phyloP scores from a whole-genome alignment of 2,113 vertebrate species.

The Crypturellus undulatus region DNA sequence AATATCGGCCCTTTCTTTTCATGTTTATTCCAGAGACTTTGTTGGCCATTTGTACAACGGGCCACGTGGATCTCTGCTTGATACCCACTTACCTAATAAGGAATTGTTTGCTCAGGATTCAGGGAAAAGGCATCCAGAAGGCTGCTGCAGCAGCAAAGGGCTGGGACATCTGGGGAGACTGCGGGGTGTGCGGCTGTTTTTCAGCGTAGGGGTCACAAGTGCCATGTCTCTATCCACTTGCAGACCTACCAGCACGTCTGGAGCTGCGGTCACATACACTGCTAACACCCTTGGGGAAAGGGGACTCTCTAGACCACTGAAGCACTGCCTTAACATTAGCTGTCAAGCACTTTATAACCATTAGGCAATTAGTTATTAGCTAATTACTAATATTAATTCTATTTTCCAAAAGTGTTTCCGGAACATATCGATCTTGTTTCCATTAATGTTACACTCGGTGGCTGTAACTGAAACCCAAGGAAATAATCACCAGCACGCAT shows the following conservation, averaged over 20 bases:
- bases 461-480: background rate
- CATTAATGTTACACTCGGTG: background rate
- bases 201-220: background rate
- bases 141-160: background rate
- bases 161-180: background rate
- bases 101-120: background rate
- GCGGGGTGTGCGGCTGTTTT: background rate
- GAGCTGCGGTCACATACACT: background rate
- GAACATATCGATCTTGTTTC: background rate
- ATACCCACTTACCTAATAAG: background rate
- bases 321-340: background rate
- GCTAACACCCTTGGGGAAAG: background rate
- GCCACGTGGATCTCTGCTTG: background rate
- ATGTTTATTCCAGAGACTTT: slow-evolving; percentile 36
- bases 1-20: slow-evolving; percentile 62
- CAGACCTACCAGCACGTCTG: background rate
- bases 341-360: background rate
- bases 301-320: background rate
- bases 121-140: background rate
- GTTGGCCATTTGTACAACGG: background rate
- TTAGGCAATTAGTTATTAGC: background rate
- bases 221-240: background rate
- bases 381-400: background rate
- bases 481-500: background rate
- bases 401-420: background rate